Percentiles rank a stretch among this genome's conserved stretches.
Evolutionary conservation across 2,113 vertebrate genomes (phyloP).

Genomic region (Castor canadensis): DNA sequence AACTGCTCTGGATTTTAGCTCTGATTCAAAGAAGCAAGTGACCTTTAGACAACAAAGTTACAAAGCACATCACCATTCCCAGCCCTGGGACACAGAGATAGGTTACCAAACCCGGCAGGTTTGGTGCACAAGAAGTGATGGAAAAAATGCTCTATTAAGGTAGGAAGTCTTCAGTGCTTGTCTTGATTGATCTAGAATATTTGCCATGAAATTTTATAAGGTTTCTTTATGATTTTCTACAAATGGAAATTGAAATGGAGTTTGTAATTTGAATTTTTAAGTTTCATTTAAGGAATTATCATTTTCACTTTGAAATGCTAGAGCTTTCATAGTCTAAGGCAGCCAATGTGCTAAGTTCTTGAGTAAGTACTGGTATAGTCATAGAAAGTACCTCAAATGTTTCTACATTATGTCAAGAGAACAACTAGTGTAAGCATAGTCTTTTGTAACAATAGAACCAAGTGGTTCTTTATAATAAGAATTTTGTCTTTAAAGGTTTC

Average conservation of each 20-base stretch:
- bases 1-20: constrained; percentile 86
- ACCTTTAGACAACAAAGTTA: constrained; percentile 75
- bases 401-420: not conserved
- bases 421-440: not conserved
- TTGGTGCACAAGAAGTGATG: constrained; percentile 92
- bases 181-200: not conserved
- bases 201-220: not conserved
- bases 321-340: not conserved
- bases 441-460: not conserved
- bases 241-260: not conserved
- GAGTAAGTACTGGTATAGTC: not conserved
- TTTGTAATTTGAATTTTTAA: not conserved
- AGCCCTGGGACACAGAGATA: constrained; percentile 87
- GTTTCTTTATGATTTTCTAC: not conserved
- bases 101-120: constrained; percentile 93
- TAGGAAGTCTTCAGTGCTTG: constrained; percentile 79
- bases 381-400: not conserved
- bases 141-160: constrained; percentile 90
- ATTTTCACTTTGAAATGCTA: not conserved
- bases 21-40: constrained; percentile 85
- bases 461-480: not conserved
- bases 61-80: constrained; percentile 70
- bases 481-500: not conserved
- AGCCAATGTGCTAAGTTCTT: not conserved
- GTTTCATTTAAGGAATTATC: not conserved